A percentile compares a stretch with the other conserved stretches of the same genome.
Evolutionary conservation across 2,113 vertebrate genomes (phyloP).

Genomic region (Istiophorus platypterus): DNA sequence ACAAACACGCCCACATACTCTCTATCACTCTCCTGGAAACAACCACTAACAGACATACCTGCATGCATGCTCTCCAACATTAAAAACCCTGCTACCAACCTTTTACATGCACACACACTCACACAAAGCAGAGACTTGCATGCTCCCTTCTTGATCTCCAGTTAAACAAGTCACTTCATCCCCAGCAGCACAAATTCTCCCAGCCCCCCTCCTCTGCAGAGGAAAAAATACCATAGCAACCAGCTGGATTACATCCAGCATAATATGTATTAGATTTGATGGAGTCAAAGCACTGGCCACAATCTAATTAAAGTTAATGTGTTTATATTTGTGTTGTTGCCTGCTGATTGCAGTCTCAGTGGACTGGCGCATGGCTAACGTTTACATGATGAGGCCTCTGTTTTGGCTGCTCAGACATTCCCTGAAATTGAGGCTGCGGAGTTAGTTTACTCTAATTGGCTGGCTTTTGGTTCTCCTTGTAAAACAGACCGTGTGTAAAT

Average conservation of each 20-base stretch:
- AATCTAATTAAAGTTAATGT: slow-evolving; percentile 84
- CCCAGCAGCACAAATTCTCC: slow-evolving; percentile 51
- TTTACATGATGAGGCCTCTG: slow-evolving; percentile 62
- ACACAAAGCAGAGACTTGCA: slow-evolving; percentile 18
- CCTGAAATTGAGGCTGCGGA: slow-evolving; percentile 66
- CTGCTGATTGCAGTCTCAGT: slow-evolving; percentile 80
- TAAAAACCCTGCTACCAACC: neutral
- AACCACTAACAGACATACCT: slow-evolving; percentile 8
- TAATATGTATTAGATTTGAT: slow-evolving; percentile 77
- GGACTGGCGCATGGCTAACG: slow-evolving; percentile 59
- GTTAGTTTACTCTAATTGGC: slow-evolving; percentile 53
- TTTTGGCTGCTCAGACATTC: slow-evolving; percentile 69
- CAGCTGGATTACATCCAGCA: slow-evolving; percentile 76
- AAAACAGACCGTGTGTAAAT: slow-evolving; percentile 58
- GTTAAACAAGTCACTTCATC: slow-evolving; percentile 54
- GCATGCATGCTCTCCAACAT: slow-evolving; percentile 4
- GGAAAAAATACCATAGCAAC: slow-evolving; percentile 79
- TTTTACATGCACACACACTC: neutral
- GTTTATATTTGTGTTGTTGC: slow-evolving; percentile 84
- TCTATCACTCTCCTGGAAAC: slow-evolving; percentile 28
- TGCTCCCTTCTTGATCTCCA: slow-evolving; percentile 33
- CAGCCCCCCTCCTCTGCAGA: slow-evolving; percentile 35
- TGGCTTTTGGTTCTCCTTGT: slow-evolving; percentile 39
- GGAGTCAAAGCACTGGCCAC: slow-evolving; percentile 76
- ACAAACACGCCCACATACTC: neutral